Percentiles rank a stretch among this genome's conserved stretches.
Conservation (phyloP, 2,888 invertebrate species). For the Ormia ochracea region DNA sequence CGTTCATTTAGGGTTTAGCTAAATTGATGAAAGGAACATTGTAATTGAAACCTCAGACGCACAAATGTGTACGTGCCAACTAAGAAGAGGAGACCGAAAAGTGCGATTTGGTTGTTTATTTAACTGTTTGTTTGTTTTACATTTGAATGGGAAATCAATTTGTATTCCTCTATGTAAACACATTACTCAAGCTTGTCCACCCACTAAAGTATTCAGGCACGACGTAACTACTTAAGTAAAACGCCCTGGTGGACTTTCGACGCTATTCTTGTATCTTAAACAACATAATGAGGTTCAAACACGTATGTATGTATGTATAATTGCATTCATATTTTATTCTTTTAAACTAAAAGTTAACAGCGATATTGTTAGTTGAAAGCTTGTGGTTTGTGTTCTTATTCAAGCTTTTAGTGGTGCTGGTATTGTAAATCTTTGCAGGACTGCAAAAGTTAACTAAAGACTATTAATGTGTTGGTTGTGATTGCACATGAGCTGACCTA, state of each 20-base stretch:
- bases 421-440: slow-evolving; percentile 24
- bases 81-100: background rate
- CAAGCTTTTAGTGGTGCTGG: background rate
- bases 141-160: slow-evolving; percentile 57
- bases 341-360: background rate
- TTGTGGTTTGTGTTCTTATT: slow-evolving; percentile 16
- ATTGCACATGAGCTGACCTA: slow-evolving; percentile 37
- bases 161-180: slow-evolving; percentile 36
- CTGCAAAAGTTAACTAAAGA: slow-evolving; percentile 25
- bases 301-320: background rate
- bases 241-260: background rate
- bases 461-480: slow-evolving; percentile 49
- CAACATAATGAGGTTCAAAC: background rate
- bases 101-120: slow-evolving; percentile 24
- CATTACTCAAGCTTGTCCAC: slow-evolving; percentile 15
- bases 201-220: background rate
- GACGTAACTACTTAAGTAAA: slow-evolving; percentile 12
- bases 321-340: background rate
- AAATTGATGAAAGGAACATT: slow-evolving; percentile 37
- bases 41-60: slow-evolving; percentile 27
- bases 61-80: background rate
- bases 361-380: background rate
- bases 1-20: slow-evolving; percentile 33
- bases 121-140: slow-evolving; percentile 16
- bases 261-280: background rate